These are phyloP conservation scores for Ramazzottius varieornatus DNA, from an alignment of 2,888 invertebrate species.

Conservation along the genomic window DNA sequence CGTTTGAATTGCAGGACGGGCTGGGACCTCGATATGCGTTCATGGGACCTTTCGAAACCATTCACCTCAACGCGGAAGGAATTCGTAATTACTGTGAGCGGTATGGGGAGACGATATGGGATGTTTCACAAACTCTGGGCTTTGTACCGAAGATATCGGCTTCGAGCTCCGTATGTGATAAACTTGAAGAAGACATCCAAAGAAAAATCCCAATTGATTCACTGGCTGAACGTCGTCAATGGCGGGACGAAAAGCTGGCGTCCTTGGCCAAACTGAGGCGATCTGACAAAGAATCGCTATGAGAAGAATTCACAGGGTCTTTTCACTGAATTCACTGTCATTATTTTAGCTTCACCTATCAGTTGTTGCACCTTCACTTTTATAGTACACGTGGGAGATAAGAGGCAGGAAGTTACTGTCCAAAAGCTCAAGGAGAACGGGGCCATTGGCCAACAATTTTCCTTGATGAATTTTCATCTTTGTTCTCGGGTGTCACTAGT, in stretches of 20 bases:
- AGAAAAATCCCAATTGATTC: constrained; percentile 49
- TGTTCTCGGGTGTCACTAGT: no score
- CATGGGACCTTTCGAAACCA: constrained; percentile 70
- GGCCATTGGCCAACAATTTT: no score
- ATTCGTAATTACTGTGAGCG: constrained; percentile 30
- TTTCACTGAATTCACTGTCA: no score
- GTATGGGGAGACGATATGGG: constrained; percentile 34
- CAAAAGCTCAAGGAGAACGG: no score
- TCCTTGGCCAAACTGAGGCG: constrained; percentile 45
- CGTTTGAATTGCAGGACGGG: constrained; percentile 41
- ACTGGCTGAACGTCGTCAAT: constrained; percentile 42
- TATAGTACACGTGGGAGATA: no score
- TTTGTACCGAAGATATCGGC: constrained; percentile 29
- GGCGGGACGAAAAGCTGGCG: constrained; percentile 57
- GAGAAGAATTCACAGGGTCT: no score
- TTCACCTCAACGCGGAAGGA: constrained; percentile 78
- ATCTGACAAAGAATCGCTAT: no score
- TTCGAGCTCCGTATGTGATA: constrained; percentile 13
- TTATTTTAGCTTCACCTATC: no score
- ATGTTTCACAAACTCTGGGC: constrained; percentile 44
- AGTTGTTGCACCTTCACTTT: no score
- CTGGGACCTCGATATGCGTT: constrained; percentile 85
- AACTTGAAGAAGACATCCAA: constrained; percentile 38
- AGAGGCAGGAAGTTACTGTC: no score
- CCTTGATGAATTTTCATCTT: no score